Evolutionary conservation across 2,797 vertebrate genomes (phyloP).

Genomic region (Semaprochilodus insignis): DNA sequence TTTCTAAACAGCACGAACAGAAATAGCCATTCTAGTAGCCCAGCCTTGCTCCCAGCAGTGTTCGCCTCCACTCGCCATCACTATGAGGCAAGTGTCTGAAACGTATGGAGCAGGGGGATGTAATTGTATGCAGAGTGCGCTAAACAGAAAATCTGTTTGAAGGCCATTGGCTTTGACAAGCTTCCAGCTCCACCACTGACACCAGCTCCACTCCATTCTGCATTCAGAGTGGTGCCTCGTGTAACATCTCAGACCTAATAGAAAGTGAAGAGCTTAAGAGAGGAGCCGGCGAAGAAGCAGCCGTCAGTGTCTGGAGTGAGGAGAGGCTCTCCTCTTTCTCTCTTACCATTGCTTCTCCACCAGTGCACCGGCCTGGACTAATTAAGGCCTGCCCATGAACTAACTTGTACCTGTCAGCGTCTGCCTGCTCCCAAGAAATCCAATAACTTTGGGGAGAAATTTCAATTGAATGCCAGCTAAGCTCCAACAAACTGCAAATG

Average conservation of each 20-base stretch:
- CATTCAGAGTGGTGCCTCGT: constrained; percentile 65
- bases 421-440: constrained; percentile 69
- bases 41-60: constrained; percentile 60
- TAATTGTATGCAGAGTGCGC: constrained; percentile 58
- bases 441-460: constrained; percentile 76
- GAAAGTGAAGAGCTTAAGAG: constrained; percentile 76
- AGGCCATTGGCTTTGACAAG: constrained; percentile 70
- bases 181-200: constrained; percentile 64
- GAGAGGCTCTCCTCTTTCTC: constrained; percentile 53
- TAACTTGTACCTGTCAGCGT: constrained; percentile 80
- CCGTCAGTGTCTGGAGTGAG: constrained; percentile 66
- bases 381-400: constrained; percentile 78
- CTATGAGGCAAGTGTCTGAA: constrained; percentile 36
- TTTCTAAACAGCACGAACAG: constrained; percentile 65
- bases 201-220: constrained; percentile 59
- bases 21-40: constrained; percentile 62
- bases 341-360: constrained; percentile 17
- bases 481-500: constrained; percentile 76
- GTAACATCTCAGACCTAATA: constrained; percentile 72
- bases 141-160: constrained; percentile 65
- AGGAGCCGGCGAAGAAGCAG: constrained; percentile 68
- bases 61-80: constrained; percentile 27
- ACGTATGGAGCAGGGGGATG: constrained; percentile 19
- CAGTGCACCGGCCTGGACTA: constrained; percentile 72
- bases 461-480: constrained; percentile 78